Base-by-base conservation (phyloP, 2,888 invertebrate species). In the Xanthia togata region DNA sequence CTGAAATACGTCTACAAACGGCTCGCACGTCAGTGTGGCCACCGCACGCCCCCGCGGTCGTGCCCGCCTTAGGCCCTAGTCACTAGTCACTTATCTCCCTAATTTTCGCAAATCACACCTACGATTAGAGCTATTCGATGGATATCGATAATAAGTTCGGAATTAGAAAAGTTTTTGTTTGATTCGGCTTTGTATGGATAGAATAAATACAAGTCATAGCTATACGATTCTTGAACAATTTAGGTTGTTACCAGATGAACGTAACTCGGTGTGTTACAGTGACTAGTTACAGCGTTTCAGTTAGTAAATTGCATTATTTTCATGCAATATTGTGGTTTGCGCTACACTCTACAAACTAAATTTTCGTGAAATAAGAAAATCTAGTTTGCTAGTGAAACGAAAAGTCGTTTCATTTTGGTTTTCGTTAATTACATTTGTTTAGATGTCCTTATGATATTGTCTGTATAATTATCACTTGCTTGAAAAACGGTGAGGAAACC, bases 21-120 rank as follows among this genome's bases (percentile, higher is more conserved):
- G n/a, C n/a, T n/a, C n/a, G n/a, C n/a, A n/a, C n/a, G n/a, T n/a
- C n/a, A n/a, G n/a, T n/a, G n/a, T n/a, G n/a, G n/a, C n/a, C n/a
- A n/a, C n/a, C n/a, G n/a, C n/a, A n/a, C n/a, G n/a, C n/a, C n/a
- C n/a, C n/a, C n/a, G n/a, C n/a, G n/a, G n/a, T n/a, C n/a, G n/a
- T n/a, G n/a, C n/a, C n/a, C n/a, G n/a, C n/a, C n/a, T n/a, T n/a
- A n/a, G n/a, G n/a, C n/a, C n/a, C n/a, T n/a, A n/a, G n/a, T n/a
- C n/a, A n/a, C n/a, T n/a, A n/a, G n/a, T n/a, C n/a, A n/a, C n/a
- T n/a, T n/a, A 82, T 83, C 50, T 73, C 70, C 17, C 78, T 78
- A 77, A 84, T 85, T 81, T 81, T 72, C 60, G n/a, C 35, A 41
- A 50, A 74, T 76, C 68, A 53, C 73, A 70, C 70, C 68, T 70